These are phyloP conservation scores for Danio rerio DNA, from an alignment of 2,113 vertebrate genomes.

Conservation along the genomic window DNA sequence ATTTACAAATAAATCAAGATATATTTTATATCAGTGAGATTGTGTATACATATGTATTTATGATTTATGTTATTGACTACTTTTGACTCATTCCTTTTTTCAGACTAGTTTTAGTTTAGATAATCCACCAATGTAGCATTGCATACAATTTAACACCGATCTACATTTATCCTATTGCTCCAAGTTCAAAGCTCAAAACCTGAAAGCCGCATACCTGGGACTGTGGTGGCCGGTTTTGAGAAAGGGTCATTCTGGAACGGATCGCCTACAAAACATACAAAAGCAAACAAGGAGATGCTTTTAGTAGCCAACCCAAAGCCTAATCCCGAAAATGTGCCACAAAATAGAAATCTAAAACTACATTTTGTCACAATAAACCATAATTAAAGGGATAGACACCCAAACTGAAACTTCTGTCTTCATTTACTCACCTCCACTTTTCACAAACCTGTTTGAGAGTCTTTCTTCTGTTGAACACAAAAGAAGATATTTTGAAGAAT, in stretches of 20 bases:
- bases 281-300: slow-evolving; percentile 19
- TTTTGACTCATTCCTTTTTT: too few species aligned
- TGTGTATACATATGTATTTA: too few species aligned
- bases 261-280: slow-evolving; percentile 76
- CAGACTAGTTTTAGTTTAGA: not conserved
- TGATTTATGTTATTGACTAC: too few species aligned
- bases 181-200: not conserved
- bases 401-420: too few species aligned
- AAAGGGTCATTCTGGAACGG: slow-evolving; percentile 95
- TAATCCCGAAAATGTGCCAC: not conserved
- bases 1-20: too few species aligned
- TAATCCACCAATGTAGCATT: not conserved
- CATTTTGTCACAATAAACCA: too few species aligned
- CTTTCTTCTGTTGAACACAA: too few species aligned
- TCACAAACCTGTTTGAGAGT: too few species aligned
- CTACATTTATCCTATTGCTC: too few species aligned
- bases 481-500: too few species aligned
- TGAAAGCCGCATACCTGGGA: slow-evolving; percentile 78
- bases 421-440: too few species aligned
- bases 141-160: not conserved
- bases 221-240: slow-evolving; percentile 81
- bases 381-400: not conserved
- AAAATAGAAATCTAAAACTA: not conserved
- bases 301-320: not conserved
- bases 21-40: too few species aligned